phyloP scores from a whole-genome alignment of 2,113 vertebrate species.

The Oncorhynchus gorbuscha region DNA sequence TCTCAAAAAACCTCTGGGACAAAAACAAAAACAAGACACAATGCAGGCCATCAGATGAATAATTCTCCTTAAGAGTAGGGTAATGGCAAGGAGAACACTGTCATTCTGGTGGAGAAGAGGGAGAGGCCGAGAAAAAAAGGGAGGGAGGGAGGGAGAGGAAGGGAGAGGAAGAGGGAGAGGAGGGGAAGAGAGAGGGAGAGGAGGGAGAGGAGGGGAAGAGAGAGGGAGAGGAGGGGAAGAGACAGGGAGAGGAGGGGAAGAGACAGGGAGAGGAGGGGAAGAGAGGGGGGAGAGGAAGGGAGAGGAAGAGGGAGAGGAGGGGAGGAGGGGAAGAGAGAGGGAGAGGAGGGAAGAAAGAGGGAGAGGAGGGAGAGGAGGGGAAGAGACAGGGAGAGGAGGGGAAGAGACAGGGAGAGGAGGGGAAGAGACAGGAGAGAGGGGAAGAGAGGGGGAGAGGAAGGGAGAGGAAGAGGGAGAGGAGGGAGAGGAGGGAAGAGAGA shows the following conservation, averaged over 20 bases:
- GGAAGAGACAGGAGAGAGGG: background rate
- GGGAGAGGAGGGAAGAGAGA: background rate
- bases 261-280: too few relatives aligned
- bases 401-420: too few relatives aligned
- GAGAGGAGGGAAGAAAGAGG: too few relatives aligned
- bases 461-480: background rate
- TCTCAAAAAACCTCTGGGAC: conserved; percentile 93
- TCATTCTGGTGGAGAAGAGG: background rate
- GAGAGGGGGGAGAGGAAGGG: too few relatives aligned
- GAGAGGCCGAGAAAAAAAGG: background rate
- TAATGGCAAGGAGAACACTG: background rate
- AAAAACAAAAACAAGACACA: conserved; percentile 24
- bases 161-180: too few relatives aligned
- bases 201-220: too few relatives aligned
- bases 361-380: background rate
- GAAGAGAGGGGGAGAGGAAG: background rate
- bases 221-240: background rate
- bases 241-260: background rate
- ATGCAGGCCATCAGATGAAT: background rate
- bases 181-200: too few relatives aligned
- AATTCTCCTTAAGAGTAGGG: background rate
- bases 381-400: background rate
- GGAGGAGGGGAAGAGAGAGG: too few relatives aligned
- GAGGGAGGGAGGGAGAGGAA: background rate
- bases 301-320: too few relatives aligned